These are phyloP conservation scores for Oncorhynchus nerka DNA, from an alignment of 2,113 vertebrate genomes.

Conservation along the genomic window DNA sequence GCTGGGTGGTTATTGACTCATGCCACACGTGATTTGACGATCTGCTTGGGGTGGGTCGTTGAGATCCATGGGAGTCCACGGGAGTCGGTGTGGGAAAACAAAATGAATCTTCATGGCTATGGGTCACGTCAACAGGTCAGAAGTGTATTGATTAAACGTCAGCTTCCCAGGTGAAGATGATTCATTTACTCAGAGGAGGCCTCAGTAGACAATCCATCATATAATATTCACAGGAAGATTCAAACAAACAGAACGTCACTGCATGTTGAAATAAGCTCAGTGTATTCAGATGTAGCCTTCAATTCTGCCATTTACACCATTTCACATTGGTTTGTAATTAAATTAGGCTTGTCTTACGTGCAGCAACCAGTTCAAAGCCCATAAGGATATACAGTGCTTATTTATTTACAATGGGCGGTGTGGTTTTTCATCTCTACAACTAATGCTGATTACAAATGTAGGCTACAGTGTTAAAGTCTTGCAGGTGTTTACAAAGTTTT, in stretches of 20 bases:
- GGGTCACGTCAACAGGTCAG: constrained; percentile 76
- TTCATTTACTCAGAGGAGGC: constrained; percentile 68
- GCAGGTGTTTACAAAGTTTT: too few species aligned
- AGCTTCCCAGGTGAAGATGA: constrained; percentile 72
- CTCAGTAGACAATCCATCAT: constrained; percentile 64
- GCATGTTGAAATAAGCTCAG: constrained; percentile 13
- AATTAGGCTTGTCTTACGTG: too few species aligned
- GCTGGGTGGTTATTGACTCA: constrained; percentile 33
- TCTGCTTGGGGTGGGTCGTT: constrained; percentile 45
- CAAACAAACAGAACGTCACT: constrained; percentile 49
- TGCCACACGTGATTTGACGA: constrained; percentile 52
- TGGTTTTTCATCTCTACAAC: too few species aligned
- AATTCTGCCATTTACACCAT: too few species aligned
- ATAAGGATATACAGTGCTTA: too few species aligned
- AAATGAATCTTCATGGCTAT: constrained; percentile 65
- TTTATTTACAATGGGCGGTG: too few species aligned
- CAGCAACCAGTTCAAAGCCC: too few species aligned
- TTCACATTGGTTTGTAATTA: too few species aligned
- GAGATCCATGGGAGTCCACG: constrained; percentile 52
- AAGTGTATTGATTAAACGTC: constrained; percentile 78
- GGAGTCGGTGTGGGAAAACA: constrained; percentile 57
- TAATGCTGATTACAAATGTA: too few species aligned
- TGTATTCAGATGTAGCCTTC: background rate
- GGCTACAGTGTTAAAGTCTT: too few species aligned
- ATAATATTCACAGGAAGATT: constrained; percentile 49